Conservation (phyloP, 92 coral and sea anemone genomes). For the Paramuricea clavata region DNA sequence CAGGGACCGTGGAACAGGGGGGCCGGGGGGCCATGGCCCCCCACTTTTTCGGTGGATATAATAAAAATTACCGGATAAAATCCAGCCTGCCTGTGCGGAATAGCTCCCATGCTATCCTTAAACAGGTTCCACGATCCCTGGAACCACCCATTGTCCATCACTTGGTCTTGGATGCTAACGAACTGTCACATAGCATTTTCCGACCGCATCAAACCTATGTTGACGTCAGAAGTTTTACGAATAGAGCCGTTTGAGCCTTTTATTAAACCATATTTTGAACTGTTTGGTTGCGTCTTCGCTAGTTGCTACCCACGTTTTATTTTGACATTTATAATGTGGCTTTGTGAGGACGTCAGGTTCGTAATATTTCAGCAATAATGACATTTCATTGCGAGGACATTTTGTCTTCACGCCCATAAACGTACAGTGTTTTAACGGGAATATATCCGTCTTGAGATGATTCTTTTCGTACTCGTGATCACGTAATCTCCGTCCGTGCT, state of each 20-base stretch:
- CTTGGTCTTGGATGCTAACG: no score
- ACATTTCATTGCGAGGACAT: conserved; percentile 9
- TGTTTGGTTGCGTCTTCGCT: neutral
- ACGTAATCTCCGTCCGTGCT: neutral
- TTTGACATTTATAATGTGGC: conserved; percentile 1
- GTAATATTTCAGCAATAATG: neutral
- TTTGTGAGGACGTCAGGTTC: neutral
- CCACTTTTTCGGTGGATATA: no score
- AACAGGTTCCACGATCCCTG: no score
- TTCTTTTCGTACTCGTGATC: conserved; percentile 4
- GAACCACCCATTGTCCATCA: no score
- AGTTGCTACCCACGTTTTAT: conserved; percentile 21
- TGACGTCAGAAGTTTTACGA: neutral
- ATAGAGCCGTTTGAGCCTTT: neutral
- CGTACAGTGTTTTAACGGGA: conserved; percentile 8
- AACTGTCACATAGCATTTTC: no score
- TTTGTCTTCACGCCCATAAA: neutral
- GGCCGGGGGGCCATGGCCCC: no score
- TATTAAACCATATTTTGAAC: neutral
- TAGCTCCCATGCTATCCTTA: no score
- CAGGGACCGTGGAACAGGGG: no score
- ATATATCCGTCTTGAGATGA: neutral
- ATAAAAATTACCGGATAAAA: no score
- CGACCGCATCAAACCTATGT: no score
- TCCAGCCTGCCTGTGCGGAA: no score